phyloP scores from a whole-genome alignment of 2,888 invertebrate genomes.

The Mimachlamys varia region DNA sequence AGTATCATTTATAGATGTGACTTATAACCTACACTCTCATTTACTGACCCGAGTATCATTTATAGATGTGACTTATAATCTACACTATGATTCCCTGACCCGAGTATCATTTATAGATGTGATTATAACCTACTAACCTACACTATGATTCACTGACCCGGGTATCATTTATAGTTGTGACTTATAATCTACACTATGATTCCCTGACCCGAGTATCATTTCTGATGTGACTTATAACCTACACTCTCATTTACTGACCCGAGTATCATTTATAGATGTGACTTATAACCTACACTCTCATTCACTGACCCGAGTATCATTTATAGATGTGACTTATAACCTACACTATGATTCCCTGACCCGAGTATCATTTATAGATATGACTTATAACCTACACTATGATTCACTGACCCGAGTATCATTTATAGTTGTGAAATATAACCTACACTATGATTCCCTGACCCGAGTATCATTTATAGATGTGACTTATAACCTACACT shows the following conservation, averaged over 20 bases:
- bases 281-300: too few relatives aligned
- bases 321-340: background rate
- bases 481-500: too few relatives aligned
- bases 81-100: constrained; percentile 44
- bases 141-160: constrained; percentile 45
- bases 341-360: too few relatives aligned
- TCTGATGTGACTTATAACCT: too few relatives aligned
- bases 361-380: constrained; percentile 12
- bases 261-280: background rate
- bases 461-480: constrained; percentile 40
- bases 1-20: background rate
- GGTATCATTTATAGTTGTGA: background rate
- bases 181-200: too few relatives aligned
- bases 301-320: constrained; percentile 42
- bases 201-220: constrained; percentile 42
- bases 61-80: background rate
- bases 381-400: too few relatives aligned
- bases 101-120: constrained; percentile 7
- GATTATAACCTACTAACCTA: too few relatives aligned
- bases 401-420: constrained; percentile 43
- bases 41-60: constrained; percentile 42
- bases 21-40: too few relatives aligned
- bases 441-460: too few relatives aligned
- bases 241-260: constrained; percentile 45
- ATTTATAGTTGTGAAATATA: background rate